phyloP scores from a whole-genome alignment of 2,797 vertebrate species.

The Parauchenoglanis punctatus region DNA sequence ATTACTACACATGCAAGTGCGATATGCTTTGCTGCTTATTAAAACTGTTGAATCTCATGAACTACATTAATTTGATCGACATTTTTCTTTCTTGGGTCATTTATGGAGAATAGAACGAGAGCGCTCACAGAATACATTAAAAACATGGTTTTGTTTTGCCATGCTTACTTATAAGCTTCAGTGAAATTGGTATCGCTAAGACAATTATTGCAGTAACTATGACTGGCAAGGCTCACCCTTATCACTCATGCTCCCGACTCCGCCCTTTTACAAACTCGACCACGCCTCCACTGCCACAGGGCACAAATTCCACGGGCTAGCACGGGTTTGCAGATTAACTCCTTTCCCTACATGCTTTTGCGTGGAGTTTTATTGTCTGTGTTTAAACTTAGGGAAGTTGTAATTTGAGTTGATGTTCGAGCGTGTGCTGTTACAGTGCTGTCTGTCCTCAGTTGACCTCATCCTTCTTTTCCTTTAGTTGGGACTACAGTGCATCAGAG shows the following conservation, averaged over 20 bases:
- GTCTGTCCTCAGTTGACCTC: neutral
- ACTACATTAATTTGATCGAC: neutral
- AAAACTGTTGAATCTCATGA: neutral
- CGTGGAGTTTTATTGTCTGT: neutral
- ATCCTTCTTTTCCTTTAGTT: conserved; percentile 73
- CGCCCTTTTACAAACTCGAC: neutral
- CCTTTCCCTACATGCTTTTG: neutral
- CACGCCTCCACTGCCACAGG: neutral
- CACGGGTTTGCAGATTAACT: neutral
- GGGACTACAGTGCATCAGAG: conserved; percentile 90
- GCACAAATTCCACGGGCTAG: neutral
- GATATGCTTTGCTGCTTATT: neutral
- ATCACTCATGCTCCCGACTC: neutral
- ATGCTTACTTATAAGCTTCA: neutral
- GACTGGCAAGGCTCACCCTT: neutral
- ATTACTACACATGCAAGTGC: neutral
- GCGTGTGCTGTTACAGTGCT: too few relatives aligned
- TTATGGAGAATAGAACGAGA: neutral
- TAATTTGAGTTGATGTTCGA: too few relatives aligned
- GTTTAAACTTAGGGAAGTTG: neutral
- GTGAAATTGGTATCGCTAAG: neutral
- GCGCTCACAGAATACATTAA: too few relatives aligned
- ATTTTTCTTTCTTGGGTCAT: neutral
- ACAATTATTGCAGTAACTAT: neutral
- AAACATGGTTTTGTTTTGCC: neutral